These are phyloP conservation scores for Benitochromis conjunctus DNA, from an alignment of 2,113 vertebrate species.

Conservation along the genomic window DNA sequence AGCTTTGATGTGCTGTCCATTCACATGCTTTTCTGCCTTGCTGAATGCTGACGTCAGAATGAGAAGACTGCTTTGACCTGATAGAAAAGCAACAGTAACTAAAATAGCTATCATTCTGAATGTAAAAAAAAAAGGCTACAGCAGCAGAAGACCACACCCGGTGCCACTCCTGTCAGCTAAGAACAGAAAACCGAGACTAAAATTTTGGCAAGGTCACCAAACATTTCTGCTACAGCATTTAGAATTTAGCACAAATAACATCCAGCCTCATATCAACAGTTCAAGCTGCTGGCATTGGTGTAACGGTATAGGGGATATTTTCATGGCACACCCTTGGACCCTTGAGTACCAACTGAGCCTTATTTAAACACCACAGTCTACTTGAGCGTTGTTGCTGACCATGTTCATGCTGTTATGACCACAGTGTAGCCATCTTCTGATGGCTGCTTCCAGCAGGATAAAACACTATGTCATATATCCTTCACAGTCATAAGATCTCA, in stretches of 20 bases:
- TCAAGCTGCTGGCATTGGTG: not conserved
- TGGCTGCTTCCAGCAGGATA: not conserved
- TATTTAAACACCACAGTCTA: not conserved
- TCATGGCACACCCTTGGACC: not conserved
- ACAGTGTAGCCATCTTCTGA: not conserved
- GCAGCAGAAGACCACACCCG: rapidly evolving
- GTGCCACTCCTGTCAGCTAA: not conserved
- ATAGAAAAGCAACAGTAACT: not conserved
- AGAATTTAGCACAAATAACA: not conserved
- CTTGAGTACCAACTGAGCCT: not conserved
- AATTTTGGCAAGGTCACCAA: not conserved
- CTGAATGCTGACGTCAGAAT: not conserved
- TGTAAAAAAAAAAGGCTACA: not conserved
- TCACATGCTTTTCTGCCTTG: not conserved
- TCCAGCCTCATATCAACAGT: not conserved
- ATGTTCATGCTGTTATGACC: rapidly evolving
- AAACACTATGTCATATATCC: not conserved
- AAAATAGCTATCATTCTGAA: not conserved
- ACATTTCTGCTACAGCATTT: not conserved
- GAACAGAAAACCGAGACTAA: not conserved
- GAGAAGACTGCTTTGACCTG: not conserved
- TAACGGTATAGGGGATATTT: rapidly evolving
- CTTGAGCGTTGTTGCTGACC: not conserved
- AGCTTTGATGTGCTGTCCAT: not conserved
- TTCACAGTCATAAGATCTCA: not conserved